Conservation (phyloP, 2,113 vertebrate species). For the Fregetta grallaria region DNA sequence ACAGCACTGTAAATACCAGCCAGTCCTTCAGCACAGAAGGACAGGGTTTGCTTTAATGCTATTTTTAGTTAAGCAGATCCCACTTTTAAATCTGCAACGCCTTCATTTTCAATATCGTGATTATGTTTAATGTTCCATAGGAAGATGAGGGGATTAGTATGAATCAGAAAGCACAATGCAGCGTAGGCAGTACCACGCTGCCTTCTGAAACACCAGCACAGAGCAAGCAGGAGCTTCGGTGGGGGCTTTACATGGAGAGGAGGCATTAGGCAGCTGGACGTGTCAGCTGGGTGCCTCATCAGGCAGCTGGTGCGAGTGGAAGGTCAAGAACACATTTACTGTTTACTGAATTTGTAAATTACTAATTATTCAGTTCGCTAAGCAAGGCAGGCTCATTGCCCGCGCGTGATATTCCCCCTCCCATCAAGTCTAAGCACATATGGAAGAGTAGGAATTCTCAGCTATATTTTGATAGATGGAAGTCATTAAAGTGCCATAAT, state of each 20-base stretch:
- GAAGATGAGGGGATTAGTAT: conserved; percentile 53
- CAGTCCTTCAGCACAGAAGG: conserved; percentile 65
- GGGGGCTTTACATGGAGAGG: background rate
- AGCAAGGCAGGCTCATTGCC: conserved; percentile 21
- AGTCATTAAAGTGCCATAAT: background rate
- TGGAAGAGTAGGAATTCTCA: conserved; percentile 21
- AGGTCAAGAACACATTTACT: conserved; percentile 56
- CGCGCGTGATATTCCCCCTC: background rate
- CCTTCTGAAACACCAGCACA: conserved; percentile 21
- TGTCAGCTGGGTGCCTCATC: conserved; percentile 61
- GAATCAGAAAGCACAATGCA: conserved; percentile 61
- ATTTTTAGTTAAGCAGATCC: conserved; percentile 69
- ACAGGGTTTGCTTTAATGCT: conserved; percentile 59
- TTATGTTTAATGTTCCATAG: conserved; percentile 63
- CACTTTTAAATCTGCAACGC: conserved; percentile 67
- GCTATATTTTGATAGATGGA: conserved; percentile 33
- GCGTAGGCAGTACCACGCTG: conserved; percentile 30
- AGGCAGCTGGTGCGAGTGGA: conserved; percentile 46
- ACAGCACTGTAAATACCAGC: conserved; percentile 62
- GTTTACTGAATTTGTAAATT: conserved; percentile 58
- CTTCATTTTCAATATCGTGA: conserved; percentile 66
- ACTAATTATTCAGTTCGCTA: conserved; percentile 60
- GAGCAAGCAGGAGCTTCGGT: background rate
- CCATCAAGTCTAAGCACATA: background rate
- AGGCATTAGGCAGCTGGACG: conserved; percentile 54